Conservation (phyloP, 2,797 vertebrate species). For the Anguilla obscura region DNA sequence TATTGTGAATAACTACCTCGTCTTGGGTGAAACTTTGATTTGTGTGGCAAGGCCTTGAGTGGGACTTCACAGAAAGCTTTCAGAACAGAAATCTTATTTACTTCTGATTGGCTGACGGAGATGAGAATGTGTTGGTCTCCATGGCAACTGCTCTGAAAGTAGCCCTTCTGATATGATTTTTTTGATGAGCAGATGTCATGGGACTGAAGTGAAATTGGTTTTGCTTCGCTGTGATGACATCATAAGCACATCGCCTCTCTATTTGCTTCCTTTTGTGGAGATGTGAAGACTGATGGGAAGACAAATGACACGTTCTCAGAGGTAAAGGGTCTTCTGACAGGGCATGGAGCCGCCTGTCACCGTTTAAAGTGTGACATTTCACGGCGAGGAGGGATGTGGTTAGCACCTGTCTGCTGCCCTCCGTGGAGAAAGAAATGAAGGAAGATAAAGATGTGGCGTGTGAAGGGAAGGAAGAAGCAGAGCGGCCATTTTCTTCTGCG, state of each 20-base stretch:
- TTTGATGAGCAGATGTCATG: background rate
- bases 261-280: background rate
- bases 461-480: background rate
- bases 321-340: background rate
- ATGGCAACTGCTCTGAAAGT: background rate
- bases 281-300: background rate
- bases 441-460: background rate
- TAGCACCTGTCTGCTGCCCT: background rate
- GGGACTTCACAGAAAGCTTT: background rate
- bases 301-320: constrained; percentile 1
- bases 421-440: background rate
- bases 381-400: background rate
- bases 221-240: background rate
- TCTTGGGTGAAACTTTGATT: background rate
- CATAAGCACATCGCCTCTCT: background rate
- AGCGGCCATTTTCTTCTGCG: background rate
- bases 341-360: background rate
- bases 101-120: background rate
- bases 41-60: background rate
- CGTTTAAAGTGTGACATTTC: constrained; percentile 16
- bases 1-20: background rate
- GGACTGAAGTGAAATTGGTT: background rate
- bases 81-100: background rate
- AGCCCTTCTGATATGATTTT: background rate
- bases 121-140: background rate